Conservation (phyloP, 2,113 vertebrate species). For the Mesembrinibis cayennensis region DNA sequence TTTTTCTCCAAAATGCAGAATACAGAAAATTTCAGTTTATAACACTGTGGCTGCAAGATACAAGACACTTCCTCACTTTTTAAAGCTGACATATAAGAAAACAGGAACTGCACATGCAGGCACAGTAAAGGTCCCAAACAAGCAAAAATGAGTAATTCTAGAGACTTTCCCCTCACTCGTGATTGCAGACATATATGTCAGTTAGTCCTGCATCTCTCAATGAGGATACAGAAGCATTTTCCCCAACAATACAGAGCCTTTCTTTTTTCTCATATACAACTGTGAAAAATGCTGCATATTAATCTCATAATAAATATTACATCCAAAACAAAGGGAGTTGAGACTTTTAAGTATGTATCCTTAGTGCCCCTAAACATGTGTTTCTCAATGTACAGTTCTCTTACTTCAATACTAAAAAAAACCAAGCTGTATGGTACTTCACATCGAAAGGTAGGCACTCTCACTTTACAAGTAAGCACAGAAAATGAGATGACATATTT, state of each 20-base stretch:
- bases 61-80: neutral
- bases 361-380: neutral
- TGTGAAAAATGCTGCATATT: neutral
- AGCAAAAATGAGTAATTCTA: neutral
- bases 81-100: neutral
- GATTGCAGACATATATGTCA: accelerated
- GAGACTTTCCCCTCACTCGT: neutral
- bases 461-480: neutral
- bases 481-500: neutral
- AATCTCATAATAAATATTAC: neutral
- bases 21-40: neutral
- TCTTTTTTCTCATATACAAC: neutral
- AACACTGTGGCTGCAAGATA: neutral
- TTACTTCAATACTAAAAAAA: neutral
- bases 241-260: neutral
- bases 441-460: neutral
- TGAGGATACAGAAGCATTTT: neutral
- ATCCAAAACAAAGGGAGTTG: neutral
- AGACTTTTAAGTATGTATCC: neutral
- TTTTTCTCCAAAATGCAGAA: neutral
- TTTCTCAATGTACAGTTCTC: neutral
- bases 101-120: neutral
- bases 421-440: neutral
- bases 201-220: neutral
- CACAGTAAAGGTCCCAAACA: neutral